Percentiles rank a stretch among this genome's conserved stretches.
Evolutionary conservation across 2,888 invertebrate genomes (phyloP).

Genomic region (Tetranychus piercei): DNA sequence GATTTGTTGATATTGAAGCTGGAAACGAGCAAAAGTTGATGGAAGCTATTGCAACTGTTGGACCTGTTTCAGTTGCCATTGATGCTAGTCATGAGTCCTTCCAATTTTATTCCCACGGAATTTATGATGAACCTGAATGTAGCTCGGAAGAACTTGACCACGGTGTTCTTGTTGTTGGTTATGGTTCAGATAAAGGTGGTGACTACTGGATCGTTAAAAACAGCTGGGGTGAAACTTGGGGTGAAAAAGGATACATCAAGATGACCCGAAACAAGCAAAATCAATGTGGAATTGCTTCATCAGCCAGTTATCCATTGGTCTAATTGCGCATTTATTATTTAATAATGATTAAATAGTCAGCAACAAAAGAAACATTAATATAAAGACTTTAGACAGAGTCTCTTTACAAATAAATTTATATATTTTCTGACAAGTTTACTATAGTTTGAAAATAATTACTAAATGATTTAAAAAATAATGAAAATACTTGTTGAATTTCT

Average conservation of each 20-base stretch:
- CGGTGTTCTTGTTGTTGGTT: constrained; percentile 64
- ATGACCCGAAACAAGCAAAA: constrained; percentile 24
- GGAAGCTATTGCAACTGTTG: constrained; percentile 30
- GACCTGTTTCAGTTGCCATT: constrained; percentile 30
- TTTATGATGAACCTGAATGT: constrained; percentile 64
- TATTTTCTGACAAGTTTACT: too few relatives aligned
- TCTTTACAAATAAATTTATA: too few relatives aligned
- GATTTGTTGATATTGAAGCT: constrained; percentile 29
- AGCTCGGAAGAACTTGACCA: constrained; percentile 49
- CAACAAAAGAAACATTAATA: too few relatives aligned
- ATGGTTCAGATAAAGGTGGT: constrained; percentile 41
- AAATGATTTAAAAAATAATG: too few relatives aligned
- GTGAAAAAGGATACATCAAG: constrained; percentile 16
- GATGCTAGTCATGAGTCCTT: constrained; percentile 28
- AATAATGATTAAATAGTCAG: too few relatives aligned
- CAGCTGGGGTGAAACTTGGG: constrained; percentile 46
- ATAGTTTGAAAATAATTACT: too few relatives aligned
- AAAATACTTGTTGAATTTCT: too few relatives aligned
- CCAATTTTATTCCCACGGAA: constrained; percentile 32
- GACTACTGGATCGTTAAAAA: constrained; percentile 78
- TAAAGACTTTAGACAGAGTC: too few relatives aligned
- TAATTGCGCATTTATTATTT: too few relatives aligned
- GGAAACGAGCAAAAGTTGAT: constrained; percentile 29
- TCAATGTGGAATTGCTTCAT: constrained; percentile 31
- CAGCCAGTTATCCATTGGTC: constrained; percentile 15